Evolutionary conservation across 2,797 vertebrate genomes (phyloP).

Genomic region (Falco peregrinus): DNA sequence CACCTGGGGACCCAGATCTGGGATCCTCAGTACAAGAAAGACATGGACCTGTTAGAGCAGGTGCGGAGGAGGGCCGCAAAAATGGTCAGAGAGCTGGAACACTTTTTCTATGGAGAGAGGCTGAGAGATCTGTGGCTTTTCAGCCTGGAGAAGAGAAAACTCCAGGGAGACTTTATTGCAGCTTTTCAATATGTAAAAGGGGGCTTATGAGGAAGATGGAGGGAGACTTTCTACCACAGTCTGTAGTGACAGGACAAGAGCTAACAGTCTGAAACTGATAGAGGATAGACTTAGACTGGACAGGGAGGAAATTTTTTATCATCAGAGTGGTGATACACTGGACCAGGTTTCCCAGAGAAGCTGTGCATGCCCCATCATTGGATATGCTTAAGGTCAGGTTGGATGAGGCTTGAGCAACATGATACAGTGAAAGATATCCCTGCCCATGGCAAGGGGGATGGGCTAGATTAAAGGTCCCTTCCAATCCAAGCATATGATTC

Average conservation of each 20-base stretch:
- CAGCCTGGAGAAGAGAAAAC: background rate
- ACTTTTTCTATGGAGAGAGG: background rate
- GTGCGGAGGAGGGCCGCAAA: background rate
- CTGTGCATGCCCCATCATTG: background rate
- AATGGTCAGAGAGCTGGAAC: background rate
- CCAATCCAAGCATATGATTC: background rate
- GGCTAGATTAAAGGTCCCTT: background rate
- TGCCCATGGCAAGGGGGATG: accelerated
- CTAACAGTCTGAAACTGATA: background rate
- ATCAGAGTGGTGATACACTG: background rate
- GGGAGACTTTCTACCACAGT: background rate
- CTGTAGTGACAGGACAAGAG: background rate
- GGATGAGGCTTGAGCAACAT: accelerated
- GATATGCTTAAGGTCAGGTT: background rate
- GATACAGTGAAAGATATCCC: background rate
- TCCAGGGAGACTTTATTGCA: background rate
- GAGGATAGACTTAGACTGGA: background rate
- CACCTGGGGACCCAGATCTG: background rate
- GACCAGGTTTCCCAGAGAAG: background rate
- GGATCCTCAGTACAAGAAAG: background rate
- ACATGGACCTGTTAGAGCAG: background rate
- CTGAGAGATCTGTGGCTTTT: background rate
- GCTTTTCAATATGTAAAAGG: background rate
- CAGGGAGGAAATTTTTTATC: background rate
- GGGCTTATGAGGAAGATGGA: background rate